Conservation (phyloP, 1,140 invertebrate species). For the Leptoteleia sp. region DNA sequence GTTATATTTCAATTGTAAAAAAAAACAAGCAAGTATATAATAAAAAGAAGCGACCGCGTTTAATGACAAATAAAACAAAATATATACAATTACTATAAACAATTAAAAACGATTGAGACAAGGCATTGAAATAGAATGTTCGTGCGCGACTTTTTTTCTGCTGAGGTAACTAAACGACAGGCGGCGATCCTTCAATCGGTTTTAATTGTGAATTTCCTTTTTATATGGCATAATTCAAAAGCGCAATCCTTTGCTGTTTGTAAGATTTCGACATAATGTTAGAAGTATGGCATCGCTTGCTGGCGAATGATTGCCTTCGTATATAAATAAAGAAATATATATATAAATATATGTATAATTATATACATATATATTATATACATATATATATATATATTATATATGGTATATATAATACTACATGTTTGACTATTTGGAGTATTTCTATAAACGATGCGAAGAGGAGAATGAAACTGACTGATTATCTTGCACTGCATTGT, state of each 20-base stretch:
- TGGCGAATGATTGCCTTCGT: conserved; percentile 68
- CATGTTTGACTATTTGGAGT: conserved; percentile 55
- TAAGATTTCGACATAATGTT: conserved; percentile 64
- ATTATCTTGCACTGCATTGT: conserved; percentile 52
- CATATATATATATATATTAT: conserved; percentile 44
- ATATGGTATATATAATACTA: conserved; percentile 47
- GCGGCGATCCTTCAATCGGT: conserved; percentile 22
- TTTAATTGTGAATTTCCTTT: conserved; percentile 48
- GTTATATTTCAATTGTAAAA: conserved; percentile 31
- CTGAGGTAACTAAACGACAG: neutral
- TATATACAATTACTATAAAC: conserved; percentile 1
- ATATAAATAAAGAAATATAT: conserved; percentile 54
- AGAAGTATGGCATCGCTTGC: conserved; percentile 66
- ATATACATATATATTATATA: conserved; percentile 29
- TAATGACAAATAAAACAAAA: neutral
- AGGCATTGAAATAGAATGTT: conserved; percentile 7
- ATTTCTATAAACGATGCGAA: conserved; percentile 52
- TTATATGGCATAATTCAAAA: conserved; percentile 54
- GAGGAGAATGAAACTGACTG: conserved; percentile 53
- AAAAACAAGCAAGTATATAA: no score
- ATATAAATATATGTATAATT: conserved; percentile 38
- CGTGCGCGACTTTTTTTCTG: conserved; percentile 10
- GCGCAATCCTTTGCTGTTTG: conserved; percentile 58
- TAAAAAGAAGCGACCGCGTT: neutral
- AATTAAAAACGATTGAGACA: conserved; percentile 29